Evolutionary conservation across 2,113 vertebrate species (phyloP).

Genomic region (Psilopogon haemacephalus): DNA sequence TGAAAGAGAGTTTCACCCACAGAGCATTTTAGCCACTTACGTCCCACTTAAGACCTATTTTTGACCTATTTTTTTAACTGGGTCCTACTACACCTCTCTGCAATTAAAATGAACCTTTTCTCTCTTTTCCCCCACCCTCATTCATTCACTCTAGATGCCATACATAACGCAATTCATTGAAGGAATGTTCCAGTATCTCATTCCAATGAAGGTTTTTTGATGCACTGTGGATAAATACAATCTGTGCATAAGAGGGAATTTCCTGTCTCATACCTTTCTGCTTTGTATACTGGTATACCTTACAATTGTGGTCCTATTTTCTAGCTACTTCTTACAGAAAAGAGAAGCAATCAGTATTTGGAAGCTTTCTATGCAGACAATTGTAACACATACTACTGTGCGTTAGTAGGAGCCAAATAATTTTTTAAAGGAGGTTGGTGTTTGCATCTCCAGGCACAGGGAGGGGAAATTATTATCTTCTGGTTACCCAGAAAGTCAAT

Average conservation of each 20-base stretch:
- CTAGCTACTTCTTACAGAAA: neutral
- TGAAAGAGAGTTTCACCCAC: neutral
- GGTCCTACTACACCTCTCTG: neutral
- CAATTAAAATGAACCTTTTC: neutral
- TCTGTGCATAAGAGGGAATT: neutral
- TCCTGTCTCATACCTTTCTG: neutral
- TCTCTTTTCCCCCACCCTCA: neutral
- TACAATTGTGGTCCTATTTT: neutral
- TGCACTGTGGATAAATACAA: neutral
- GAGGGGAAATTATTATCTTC: slow-evolving; percentile 23
- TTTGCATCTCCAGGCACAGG: neutral
- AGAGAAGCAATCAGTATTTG: neutral
- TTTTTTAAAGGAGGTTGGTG: neutral
- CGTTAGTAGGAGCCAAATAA: neutral
- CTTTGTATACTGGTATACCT: neutral
- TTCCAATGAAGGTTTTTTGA: neutral
- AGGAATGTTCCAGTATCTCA: neutral
- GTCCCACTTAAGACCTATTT: neutral
- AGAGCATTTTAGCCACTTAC: neutral
- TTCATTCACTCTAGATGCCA: neutral
- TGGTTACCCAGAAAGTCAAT: slow-evolving; percentile 48
- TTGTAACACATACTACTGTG: neutral
- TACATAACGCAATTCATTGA: neutral
- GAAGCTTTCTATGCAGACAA: neutral
- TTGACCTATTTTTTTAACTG: neutral